These are phyloP conservation scores for Gasterosteus nipponicus DNA, from an alignment of 2,113 vertebrate species.

Conservation along the genomic window DNA sequence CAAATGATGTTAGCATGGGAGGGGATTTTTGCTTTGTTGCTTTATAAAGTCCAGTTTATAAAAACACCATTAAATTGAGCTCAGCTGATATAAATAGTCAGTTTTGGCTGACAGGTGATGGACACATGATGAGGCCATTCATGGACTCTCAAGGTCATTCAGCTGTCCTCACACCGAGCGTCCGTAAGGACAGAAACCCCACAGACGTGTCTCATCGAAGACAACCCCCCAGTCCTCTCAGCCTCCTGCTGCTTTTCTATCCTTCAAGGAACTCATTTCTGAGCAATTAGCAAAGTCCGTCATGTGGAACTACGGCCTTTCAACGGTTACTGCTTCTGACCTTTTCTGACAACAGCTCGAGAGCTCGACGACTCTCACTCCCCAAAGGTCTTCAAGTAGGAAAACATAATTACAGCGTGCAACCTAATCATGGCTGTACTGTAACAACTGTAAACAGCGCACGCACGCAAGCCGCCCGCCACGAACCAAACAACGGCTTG, in stretches of 20 bases:
- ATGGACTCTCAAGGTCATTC: slow-evolving; percentile 66
- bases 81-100: slow-evolving; percentile 2
- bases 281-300: slow-evolving; percentile 73
- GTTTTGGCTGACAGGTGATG: slow-evolving; percentile 29
- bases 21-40: slow-evolving; percentile 16
- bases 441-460: slow-evolving; percentile 34
- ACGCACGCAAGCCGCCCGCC: slow-evolving; percentile 25
- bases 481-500: background rate
- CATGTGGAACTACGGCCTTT: slow-evolving; percentile 74
- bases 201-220: slow-evolving; percentile 54
- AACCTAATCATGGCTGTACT: slow-evolving; percentile 44
- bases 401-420: slow-evolving; percentile 44
- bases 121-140: slow-evolving; percentile 19
- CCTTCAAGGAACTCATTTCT: slow-evolving; percentile 58
- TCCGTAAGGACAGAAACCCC: slow-evolving; percentile 49
- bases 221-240: slow-evolving; percentile 30
- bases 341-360: slow-evolving; percentile 59
- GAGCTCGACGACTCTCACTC: slow-evolving; percentile 25
- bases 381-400: slow-evolving; percentile 24
- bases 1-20: slow-evolving; percentile 32
- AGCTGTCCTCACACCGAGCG: slow-evolving; percentile 12
- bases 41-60: background rate
- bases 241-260: slow-evolving; percentile 38
- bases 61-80: slow-evolving; percentile 20
- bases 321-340: slow-evolving; percentile 56